These are phyloP conservation scores for Temnothorax nylanderi DNA, from an alignment of 1,140 invertebrate species.

Conservation along the genomic window DNA sequence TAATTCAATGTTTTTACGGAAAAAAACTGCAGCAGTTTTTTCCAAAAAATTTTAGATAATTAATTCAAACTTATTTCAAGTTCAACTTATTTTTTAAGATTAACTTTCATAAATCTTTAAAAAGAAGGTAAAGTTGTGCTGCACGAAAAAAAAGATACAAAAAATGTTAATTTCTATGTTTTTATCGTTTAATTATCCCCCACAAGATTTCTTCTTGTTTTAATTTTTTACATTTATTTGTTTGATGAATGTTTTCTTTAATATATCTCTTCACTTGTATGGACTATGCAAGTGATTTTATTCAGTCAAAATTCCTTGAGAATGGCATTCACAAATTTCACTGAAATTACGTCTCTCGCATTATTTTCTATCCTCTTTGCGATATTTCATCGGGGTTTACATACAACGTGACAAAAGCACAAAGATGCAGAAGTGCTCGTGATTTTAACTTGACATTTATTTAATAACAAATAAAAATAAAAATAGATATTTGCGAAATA, in stretches of 20 bases:
- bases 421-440: not conserved
- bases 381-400: not conserved
- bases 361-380: constrained; percentile 2
- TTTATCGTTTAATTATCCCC: not conserved
- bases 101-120: not conserved
- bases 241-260: not conserved
- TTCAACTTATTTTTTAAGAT: not conserved
- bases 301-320: constrained; percentile 10
- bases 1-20: not conserved
- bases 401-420: not conserved
- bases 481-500: not conserved
- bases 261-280: constrained; percentile 12
- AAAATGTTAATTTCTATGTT: not conserved
- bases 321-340: constrained; percentile 20
- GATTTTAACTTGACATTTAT: not conserved
- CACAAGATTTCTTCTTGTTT: not conserved
- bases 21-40: not conserved
- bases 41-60: not conserved
- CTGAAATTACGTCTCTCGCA: constrained; percentile 20
- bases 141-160: not conserved
- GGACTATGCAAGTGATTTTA: not conserved
- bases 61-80: not conserved
- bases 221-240: not conserved
- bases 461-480: not conserved
- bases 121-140: not conserved